phyloP scores from a whole-genome alignment of 30 jellyfish, hydroid and myxozoan genomes.

The Catostylus mosaicus region DNA sequence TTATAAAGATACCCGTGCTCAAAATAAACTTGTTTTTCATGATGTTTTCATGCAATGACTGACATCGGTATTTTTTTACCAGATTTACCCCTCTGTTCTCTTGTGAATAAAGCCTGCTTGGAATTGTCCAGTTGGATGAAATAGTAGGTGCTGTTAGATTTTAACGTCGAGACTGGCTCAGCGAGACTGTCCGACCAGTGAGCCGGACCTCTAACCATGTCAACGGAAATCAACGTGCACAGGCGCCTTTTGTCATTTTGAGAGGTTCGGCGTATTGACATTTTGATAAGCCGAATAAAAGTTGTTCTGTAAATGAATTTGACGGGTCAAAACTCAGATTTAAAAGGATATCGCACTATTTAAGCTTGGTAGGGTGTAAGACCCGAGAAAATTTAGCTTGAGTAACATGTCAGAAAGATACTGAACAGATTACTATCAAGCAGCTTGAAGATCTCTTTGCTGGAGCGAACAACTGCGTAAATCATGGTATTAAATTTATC shows the following conservation, averaged over 20 bases:
- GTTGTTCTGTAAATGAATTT: neutral
- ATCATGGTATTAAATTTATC: slow-evolving; percentile 35
- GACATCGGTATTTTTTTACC: no score
- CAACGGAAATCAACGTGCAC: neutral
- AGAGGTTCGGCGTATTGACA: slow-evolving; percentile 7
- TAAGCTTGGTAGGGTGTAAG: slow-evolving; percentile 30
- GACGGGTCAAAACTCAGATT: slow-evolving; percentile 40
- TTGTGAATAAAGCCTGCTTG: no score
- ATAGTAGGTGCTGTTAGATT: neutral
- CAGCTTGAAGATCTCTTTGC: slow-evolving; percentile 3
- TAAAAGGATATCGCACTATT: slow-evolving; percentile 53
- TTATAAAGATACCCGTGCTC: no score
- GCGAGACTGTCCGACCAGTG: neutral
- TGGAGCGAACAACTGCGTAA: slow-evolving; percentile 18
- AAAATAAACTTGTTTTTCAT: no score
- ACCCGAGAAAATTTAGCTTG: slow-evolving; percentile 13
- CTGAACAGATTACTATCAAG: slow-evolving; percentile 1
- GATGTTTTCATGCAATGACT: no score
- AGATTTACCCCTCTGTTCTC: no score
- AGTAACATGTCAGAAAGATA: neutral
- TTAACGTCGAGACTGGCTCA: neutral
- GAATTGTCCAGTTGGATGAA: no score
- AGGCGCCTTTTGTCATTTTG: slow-evolving; percentile 24
- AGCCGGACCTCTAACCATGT: slow-evolving; percentile 1
- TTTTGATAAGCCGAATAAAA: slow-evolving; percentile 1